A percentile compares a stretch with the other conserved stretches of the same genome.
phyloP scores from a whole-genome alignment of 2,888 invertebrate genomes.

The Gerris lacustris region DNA sequence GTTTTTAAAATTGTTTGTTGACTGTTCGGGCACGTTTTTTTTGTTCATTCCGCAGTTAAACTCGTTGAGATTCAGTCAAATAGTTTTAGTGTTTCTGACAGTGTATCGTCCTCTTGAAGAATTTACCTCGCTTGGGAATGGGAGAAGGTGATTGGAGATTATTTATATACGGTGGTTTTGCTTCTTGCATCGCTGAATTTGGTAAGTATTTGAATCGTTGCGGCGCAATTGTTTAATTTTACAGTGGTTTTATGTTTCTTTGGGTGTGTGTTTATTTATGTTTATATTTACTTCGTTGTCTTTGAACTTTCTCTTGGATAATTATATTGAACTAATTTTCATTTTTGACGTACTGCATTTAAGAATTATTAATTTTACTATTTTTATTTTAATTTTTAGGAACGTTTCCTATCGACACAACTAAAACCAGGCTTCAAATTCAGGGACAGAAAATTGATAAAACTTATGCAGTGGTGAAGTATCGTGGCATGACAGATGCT shows the following conservation, averaged over 20 bases:
- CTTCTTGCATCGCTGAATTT: slow-evolving; percentile 86
- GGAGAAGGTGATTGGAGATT: slow-evolving; percentile 79
- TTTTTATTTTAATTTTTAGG: slow-evolving; percentile 44
- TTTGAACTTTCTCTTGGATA: not conserved
- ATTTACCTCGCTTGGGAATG: slow-evolving; percentile 41
- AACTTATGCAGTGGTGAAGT: slow-evolving; percentile 59
- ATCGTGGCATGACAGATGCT: slow-evolving; percentile 87
- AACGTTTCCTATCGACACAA: slow-evolving; percentile 92
- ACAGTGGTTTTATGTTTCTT: slow-evolving; percentile 9
- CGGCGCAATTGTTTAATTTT: not conserved
- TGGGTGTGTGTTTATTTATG: not conserved
- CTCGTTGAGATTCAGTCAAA: not conserved
- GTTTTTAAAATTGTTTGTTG: not conserved
- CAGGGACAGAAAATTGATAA: slow-evolving; percentile 80
- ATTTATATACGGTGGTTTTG: slow-evolving; percentile 86
- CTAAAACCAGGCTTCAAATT: slow-evolving; percentile 85
- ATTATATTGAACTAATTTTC: not conserved
- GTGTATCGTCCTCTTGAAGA: too few species aligned
- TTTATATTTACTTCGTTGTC: not conserved
- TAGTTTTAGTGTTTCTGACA: too few species aligned
- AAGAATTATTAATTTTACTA: too few species aligned
- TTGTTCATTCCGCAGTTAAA: not conserved
- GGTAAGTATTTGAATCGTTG: slow-evolving; percentile 46
- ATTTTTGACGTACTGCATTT: not conserved
- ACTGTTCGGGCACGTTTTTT: not conserved